A percentile compares a stretch with the other conserved stretches of the same genome.
Evolutionary conservation across 1,140 invertebrate genomes (phyloP).

Genomic region (Hypsibius dujardini): DNA sequence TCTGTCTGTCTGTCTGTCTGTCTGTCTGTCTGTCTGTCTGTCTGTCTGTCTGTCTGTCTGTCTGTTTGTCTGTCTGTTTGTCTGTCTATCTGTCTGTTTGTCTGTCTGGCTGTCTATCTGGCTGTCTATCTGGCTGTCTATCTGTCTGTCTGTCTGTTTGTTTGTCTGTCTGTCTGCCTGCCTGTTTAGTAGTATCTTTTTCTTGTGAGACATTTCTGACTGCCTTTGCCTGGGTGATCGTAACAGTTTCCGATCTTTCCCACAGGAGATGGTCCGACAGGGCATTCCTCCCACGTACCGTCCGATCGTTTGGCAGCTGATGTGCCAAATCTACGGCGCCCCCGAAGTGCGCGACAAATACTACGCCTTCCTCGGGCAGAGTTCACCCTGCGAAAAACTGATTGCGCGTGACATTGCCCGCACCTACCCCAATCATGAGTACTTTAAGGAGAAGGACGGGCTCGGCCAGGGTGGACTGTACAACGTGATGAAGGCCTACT

Average conservation of each 20-base stretch:
- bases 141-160: too few species aligned
- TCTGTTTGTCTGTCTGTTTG: too few species aligned
- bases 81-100: too few species aligned
- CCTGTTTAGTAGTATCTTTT: too few species aligned
- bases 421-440: constrained; percentile 96
- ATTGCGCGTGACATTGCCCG: constrained; percentile 88
- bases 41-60: too few species aligned
- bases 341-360: constrained; percentile 77
- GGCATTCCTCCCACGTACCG: constrained; percentile 92
- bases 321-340: constrained; percentile 65
- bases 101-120: too few species aligned
- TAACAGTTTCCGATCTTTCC: constrained; percentile 19
- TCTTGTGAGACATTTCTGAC: too few species aligned
- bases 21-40: too few species aligned
- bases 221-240: too few species aligned
- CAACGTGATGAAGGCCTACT: constrained; percentile 98
- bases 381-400: constrained; percentile 88
- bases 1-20: too few species aligned
- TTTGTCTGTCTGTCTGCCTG: too few species aligned
- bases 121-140: too few species aligned
- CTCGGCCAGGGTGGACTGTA: constrained; percentile 89
- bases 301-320: constrained; percentile 85
- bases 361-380: constrained; percentile 83
- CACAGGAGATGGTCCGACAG: constrained; percentile 66
- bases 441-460: constrained; percentile 94